A percentile compares a stretch with the other conserved stretches of the same genome.
These are phyloP conservation scores for Brachypteracias leptosomus DNA, from an alignment of 2,113 vertebrate species.

Conservation along the genomic window DNA sequence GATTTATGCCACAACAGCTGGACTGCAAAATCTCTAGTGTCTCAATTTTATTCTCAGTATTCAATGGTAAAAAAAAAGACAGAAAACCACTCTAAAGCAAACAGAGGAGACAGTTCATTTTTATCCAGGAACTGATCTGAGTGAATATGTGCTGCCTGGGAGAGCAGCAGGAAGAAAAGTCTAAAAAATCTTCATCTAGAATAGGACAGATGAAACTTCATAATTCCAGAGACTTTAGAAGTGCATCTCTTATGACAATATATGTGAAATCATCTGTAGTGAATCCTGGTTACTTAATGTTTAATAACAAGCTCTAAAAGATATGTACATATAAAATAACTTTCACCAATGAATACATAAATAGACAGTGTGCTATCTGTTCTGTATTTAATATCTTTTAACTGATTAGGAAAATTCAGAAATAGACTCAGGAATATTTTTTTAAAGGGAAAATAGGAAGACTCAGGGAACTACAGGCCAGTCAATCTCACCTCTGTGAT, in stretches of 20 bases:
- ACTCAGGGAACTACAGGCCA: not conserved
- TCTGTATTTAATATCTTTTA: not conserved
- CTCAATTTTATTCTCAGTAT: slow-evolving; percentile 44
- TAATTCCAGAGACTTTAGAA: not conserved
- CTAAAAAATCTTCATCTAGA: slow-evolving; percentile 13
- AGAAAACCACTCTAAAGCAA: slow-evolving; percentile 21
- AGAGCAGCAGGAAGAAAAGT: not conserved
- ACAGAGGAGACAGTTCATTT: slow-evolving; percentile 30
- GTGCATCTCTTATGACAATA: not conserved
- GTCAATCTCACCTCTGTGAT: not conserved
- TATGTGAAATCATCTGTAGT: not conserved
- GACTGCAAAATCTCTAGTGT: slow-evolving; percentile 5
- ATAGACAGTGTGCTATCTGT: not conserved
- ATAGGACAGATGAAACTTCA: not conserved
- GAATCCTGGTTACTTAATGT: not conserved
- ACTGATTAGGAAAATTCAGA: not conserved
- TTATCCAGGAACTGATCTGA: slow-evolving; percentile 16
- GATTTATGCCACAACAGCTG: slow-evolving; percentile 53
- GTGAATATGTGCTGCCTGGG: not conserved
- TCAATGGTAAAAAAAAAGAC: not conserved
- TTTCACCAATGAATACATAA: not conserved
- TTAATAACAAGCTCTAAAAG: not conserved
- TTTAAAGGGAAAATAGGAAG: not conserved
- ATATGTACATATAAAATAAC: not conserved
- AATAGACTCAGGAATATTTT: not conserved